Evolutionary conservation across 1,140 invertebrate genomes (phyloP), one percentile per base, ranked within the genome.

Genomic region (Saccostrea cuccullata): DNA sequence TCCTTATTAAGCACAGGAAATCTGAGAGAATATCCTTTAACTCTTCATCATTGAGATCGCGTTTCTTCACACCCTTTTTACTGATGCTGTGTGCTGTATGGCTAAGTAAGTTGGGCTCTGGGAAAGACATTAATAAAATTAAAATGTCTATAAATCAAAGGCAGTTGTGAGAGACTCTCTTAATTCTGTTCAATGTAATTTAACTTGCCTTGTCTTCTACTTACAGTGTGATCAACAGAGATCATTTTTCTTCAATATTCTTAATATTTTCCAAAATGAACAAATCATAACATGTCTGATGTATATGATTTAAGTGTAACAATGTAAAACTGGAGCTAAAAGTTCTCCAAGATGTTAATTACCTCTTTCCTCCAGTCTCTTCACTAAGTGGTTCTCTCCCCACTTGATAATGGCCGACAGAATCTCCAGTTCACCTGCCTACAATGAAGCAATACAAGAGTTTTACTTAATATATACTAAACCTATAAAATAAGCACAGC

Each of bases 61-160:
- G 95, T 90, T 98, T 97, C 91, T 98, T 97, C 0, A 98, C 96
- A 6, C 97, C 98, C 94, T 98, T 98, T 56, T 97, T 96, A 17
- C 97, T 96, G 47, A 98, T 97, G 64, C 97, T 98, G 94, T 98
- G 98, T 26, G 98, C 97, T 11, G 98, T 98, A 93, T 98, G 98
- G 93, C 97, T 98, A 58, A 99, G 96, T 82, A 99, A 95, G 95
- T 98, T 98, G 12, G 98, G 98, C 94, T 99, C 98, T 96, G 96
- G 92, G 95, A 95, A 85, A 82, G 5, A n/a, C 36, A 36, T 23
- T 23, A 30, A 36, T 36, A 36, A 82, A 36, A 82, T 36, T 8
- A 77, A 30, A 77, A 30, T 26, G 13, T 77, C 47, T 47, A 47
- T 47, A 47, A 47, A 47, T 47, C 9, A 47, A 47, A 6, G 5